Conservation (phyloP, 2,888 invertebrate genomes). For the Chrysomela aeneicollis region DNA sequence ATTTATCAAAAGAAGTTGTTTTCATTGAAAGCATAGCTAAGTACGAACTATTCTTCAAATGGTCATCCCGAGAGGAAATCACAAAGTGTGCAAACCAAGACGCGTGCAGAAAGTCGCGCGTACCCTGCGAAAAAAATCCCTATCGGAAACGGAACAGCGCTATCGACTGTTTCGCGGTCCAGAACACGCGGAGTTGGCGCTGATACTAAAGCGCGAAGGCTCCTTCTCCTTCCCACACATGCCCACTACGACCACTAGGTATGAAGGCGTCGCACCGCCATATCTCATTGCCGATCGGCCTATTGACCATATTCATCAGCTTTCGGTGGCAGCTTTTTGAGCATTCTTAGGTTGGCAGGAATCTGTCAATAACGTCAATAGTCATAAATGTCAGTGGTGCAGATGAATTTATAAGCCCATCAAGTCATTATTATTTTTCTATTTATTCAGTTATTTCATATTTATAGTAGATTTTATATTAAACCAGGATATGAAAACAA, state of each 20-base stretch:
- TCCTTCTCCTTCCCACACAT: slow-evolving; percentile 43
- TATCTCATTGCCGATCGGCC: too few relatives aligned
- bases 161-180: slow-evolving; percentile 38
- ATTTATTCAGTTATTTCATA: too few relatives aligned
- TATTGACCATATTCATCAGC: too few relatives aligned
- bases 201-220: slow-evolving; percentile 41
- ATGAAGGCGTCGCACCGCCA: not conserved
- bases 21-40: not conserved
- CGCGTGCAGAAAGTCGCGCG: not conserved
- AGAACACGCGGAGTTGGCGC: slow-evolving; percentile 44
- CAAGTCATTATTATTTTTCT: too few relatives aligned
- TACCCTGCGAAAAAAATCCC: not conserved
- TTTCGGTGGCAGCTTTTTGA: too few relatives aligned
- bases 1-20: too few relatives aligned
- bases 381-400: too few relatives aligned
- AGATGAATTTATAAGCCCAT: too few relatives aligned
- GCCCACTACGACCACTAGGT: slow-evolving; percentile 20
- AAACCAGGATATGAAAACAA: too few relatives aligned
- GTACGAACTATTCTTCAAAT: not conserved
- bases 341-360: too few relatives aligned
- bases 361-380: too few relatives aligned
- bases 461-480: too few relatives aligned
- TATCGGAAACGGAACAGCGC: slow-evolving; percentile 1
- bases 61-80: not conserved
- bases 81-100: not conserved